phyloP scores from a whole-genome alignment of 2,888 invertebrate species.

The Orthosia gracilis region DNA sequence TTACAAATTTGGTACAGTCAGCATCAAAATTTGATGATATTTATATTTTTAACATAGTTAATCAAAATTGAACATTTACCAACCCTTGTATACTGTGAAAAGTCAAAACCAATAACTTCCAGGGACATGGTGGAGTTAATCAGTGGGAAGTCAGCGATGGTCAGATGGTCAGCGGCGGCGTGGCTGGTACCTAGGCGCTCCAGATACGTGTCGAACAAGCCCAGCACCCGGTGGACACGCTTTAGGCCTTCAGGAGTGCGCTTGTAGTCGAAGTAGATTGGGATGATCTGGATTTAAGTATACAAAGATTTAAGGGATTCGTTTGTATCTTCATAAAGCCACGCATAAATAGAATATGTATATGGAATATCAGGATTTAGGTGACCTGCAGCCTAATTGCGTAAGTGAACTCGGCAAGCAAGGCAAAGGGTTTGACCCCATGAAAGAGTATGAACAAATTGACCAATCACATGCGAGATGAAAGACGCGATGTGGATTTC shows the following conservation, averaged over 20 bases:
- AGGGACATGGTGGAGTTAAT: constrained; percentile 94
- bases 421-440: too few species aligned
- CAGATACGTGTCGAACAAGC: constrained; percentile 93
- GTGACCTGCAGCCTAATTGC: too few species aligned
- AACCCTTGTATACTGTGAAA: constrained; percentile 91
- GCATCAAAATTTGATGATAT: neutral
- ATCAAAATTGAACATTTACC: neutral
- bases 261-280: constrained; percentile 95
- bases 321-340: neutral
- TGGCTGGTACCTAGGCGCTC: constrained; percentile 91
- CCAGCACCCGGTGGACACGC: constrained; percentile 93
- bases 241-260: constrained; percentile 93
- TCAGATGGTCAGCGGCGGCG: constrained; percentile 93
- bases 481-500: too few species aligned
- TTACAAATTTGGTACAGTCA: neutral
- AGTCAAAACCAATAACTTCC: constrained; percentile 92
- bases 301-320: neutral
- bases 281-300: constrained; percentile 92
- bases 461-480: too few species aligned
- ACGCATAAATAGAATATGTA: neutral
- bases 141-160: constrained; percentile 94
- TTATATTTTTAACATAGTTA: neutral
- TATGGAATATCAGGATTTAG: too few species aligned
- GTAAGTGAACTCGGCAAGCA: too few species aligned
- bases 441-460: too few species aligned